These are phyloP conservation scores for Otus sunia DNA, from an alignment of 2,113 vertebrate species.

Conservation along the genomic window DNA sequence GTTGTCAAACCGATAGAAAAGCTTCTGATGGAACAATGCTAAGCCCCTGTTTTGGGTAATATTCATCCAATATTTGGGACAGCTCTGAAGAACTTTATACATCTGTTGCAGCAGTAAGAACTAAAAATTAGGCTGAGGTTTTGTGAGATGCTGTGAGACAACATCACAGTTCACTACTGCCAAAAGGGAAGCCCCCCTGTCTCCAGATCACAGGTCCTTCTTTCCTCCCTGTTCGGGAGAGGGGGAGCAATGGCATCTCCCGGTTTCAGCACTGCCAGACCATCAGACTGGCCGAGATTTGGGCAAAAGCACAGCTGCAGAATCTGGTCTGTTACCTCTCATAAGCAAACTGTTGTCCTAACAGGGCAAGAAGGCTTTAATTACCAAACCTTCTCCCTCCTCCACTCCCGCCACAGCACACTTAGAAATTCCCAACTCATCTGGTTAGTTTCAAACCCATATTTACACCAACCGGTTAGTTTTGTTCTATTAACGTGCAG, in stretches of 20 bases:
- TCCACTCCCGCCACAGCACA: neutral
- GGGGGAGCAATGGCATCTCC: neutral
- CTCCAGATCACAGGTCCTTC: neutral
- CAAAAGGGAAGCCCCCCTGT: neutral
- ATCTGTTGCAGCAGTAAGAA: neutral
- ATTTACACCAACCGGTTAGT: constrained; percentile 38
- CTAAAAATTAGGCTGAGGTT: neutral
- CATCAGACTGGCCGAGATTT: neutral
- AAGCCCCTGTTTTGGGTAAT: neutral
- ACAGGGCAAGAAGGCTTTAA: neutral
- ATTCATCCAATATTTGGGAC: neutral
- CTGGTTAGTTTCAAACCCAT: constrained; percentile 54
- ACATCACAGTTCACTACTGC: neutral
- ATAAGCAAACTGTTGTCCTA: neutral
- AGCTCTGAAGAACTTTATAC: neutral
- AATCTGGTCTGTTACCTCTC: neutral
- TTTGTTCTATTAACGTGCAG: constrained; percentile 9
- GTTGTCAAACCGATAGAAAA: neutral
- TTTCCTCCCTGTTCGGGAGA: rapidly evolving
- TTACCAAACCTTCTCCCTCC: neutral
- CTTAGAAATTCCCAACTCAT: constrained; percentile 19
- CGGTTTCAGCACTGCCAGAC: neutral
- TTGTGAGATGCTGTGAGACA: neutral
- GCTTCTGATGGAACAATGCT: neutral
- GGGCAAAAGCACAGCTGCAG: rapidly evolving